phyloP scores from a whole-genome alignment of 2,113 vertebrate genomes.

The Carassius gibelio region DNA sequence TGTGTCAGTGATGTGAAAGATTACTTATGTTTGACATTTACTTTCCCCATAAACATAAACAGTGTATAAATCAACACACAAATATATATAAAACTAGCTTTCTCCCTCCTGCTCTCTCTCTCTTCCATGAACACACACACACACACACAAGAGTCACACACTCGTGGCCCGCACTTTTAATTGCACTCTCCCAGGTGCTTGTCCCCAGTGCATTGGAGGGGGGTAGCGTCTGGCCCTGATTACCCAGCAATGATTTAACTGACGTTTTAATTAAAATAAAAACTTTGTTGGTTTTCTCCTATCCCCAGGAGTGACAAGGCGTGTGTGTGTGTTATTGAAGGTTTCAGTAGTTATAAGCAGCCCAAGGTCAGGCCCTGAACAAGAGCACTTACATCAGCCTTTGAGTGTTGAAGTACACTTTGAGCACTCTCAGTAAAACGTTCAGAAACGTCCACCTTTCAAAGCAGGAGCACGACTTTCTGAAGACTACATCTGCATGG shows the following conservation, averaged over 20 bases:
- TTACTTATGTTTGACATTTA: slow-evolving; percentile 70
- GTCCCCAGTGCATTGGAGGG: slow-evolving; percentile 55
- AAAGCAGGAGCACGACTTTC: background rate
- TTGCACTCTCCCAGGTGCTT: slow-evolving; percentile 63
- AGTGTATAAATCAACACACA: slow-evolving; percentile 24
- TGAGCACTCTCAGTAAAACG: background rate
- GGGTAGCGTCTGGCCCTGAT: slow-evolving; percentile 71
- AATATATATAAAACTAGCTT: background rate
- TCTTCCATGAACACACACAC: slow-evolving; percentile 14
- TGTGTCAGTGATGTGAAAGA: slow-evolving; percentile 62
- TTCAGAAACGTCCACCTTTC: background rate
- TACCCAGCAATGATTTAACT: slow-evolving; percentile 79
- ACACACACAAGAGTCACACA: slow-evolving; percentile 15
- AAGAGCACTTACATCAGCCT: slow-evolving; percentile 22
- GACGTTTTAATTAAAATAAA: slow-evolving; percentile 82
- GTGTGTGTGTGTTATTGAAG: slow-evolving; percentile 62
- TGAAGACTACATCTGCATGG: background rate
- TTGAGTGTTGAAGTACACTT: background rate
- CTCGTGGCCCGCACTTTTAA: slow-evolving; percentile 63
- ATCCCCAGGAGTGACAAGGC: slow-evolving; percentile 70
- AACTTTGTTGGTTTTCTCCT: slow-evolving; percentile 71
- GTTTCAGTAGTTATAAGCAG: slow-evolving; percentile 34
- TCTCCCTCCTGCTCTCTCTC: background rate
- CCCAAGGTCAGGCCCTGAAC: slow-evolving; percentile 24
- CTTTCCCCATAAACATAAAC: slow-evolving; percentile 57